phyloP scores from a whole-genome alignment of 1,140 invertebrate species.

The Lithobius niger region DNA sequence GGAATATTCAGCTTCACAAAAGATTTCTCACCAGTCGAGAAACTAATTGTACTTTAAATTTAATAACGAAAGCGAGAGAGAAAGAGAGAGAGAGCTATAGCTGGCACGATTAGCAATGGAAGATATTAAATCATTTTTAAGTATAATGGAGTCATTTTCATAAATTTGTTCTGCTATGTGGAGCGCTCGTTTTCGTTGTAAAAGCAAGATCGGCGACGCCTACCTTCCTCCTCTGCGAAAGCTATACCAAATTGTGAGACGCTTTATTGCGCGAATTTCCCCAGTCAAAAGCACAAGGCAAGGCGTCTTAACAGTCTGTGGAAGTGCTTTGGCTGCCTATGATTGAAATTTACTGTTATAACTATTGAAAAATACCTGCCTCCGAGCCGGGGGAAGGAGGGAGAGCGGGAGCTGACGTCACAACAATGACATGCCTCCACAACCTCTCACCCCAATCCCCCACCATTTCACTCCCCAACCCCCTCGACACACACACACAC shows the following conservation, averaged over 20 bases:
- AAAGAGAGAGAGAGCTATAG: too few relatives aligned
- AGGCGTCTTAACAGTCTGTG: too few relatives aligned
- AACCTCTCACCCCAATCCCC: too few relatives aligned
- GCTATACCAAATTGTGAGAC: not conserved
- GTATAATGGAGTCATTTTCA: constrained; percentile 4
- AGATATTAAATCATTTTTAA: not conserved
- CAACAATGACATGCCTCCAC: constrained; percentile 1
- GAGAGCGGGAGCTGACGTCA: not conserved
- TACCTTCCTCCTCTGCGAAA: not conserved
- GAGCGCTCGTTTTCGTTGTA: too few relatives aligned
- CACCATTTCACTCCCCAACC: too few relatives aligned
- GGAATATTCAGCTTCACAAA: not conserved
- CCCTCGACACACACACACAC: too few relatives aligned
- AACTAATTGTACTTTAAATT: constrained; percentile 6
- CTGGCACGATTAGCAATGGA: not conserved
- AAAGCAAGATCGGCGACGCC: too few relatives aligned
- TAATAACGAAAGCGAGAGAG: too few relatives aligned
- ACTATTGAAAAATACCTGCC: constrained; percentile 2
- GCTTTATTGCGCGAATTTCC: not conserved
- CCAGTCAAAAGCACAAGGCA: too few relatives aligned
- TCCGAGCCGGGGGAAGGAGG: too few relatives aligned
- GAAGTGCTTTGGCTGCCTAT: too few relatives aligned
- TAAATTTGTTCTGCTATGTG: constrained; percentile 6
- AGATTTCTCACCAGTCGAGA: not conserved
- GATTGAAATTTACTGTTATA: constrained; percentile 7